phyloP scores from a whole-genome alignment of 1,140 invertebrate genomes.

The Solen grandis region DNA sequence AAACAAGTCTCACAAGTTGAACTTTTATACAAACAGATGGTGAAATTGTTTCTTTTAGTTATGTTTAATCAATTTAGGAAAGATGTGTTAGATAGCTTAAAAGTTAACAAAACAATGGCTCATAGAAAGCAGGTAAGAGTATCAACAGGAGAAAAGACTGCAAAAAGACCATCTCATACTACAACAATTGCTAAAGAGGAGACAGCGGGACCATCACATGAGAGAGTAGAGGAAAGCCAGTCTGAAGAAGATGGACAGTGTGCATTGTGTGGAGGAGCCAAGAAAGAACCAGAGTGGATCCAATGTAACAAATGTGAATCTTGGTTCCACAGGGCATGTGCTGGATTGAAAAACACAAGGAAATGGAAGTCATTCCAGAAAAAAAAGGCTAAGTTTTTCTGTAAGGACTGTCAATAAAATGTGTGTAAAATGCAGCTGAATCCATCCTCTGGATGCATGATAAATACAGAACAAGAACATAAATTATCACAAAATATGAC shows the following conservation, averaged over 20 bases:
- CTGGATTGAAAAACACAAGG: constrained; percentile 3
- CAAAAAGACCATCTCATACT: background rate
- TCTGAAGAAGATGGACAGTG: background rate
- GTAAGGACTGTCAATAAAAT: constrained; percentile 11
- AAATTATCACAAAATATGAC: too few relatives aligned
- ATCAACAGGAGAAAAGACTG: background rate
- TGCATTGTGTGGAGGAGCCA: background rate
- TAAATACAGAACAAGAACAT: too few relatives aligned
- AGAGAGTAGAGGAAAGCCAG: background rate
- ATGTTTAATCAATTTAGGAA: constrained; percentile 39
- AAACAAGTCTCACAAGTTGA: background rate
- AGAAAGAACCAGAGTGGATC: constrained; percentile 6
- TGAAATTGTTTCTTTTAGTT: constrained; percentile 23
- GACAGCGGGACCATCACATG: background rate
- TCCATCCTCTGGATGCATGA: too few relatives aligned
- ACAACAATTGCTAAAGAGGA: background rate
- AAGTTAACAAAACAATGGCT: constrained; percentile 26
- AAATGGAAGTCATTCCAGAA: constrained; percentile 31
- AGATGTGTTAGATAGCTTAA: constrained; percentile 10
- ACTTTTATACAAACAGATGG: background rate
- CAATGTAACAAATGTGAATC: constrained; percentile 18
- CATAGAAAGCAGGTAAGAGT: constrained; percentile 29
- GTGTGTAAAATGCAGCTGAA: too few relatives aligned
- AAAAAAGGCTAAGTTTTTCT: constrained; percentile 13
- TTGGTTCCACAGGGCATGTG: constrained; percentile 26